Evolutionary conservation across 1,140 invertebrate species (phyloP), one percentile per base, ranked within the genome.

Genomic region (Bombus picipes): DNA sequence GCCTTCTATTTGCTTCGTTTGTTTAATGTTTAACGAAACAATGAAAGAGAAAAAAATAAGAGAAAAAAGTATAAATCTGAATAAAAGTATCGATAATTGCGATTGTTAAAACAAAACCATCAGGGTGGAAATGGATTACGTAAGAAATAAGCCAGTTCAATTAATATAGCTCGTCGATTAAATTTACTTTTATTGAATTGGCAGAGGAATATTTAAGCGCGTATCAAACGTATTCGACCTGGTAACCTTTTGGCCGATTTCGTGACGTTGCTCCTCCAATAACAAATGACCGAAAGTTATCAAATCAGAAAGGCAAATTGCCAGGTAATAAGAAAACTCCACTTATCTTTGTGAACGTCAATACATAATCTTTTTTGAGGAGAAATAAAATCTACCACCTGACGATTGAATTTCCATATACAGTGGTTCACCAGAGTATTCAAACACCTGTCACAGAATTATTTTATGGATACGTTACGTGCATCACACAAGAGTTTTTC

Each of bases 281-380:
- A 43, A 73, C 75, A 41, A 78, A 65, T 59, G 18, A 59, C 74
- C 53, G 47, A 77, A 77, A 59, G 34, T 77, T 62, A 62, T 77
- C 75, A 41, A 77, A 77, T 77, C 57, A 62, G 75, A 39, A 59
- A 62, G 75, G 75, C 57, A 77, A 77, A 41, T 62, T 77, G 57
- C 75, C 15, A 72, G 39, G 28, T 39, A 41, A 59, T 59, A 59
- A 53, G 53, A 39, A 62, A 62, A 62, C 28, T 15, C 28, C 37
- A 32, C 34, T 74, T 43, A 47, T 47, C 72, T 9, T 2, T 12
- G n/a, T 25, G 15, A 0, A 4, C 18, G 72, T 25, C 41, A 18
- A 34, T 18, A 12, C 39, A 37, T 15, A 18, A 32, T 74, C 37
- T 9, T 74, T 47, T 74, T 22, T 4, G 10, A 4, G 9, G 47